phyloP scores from a whole-genome alignment of 2,113 vertebrate genomes.

The Cebus imitator region DNA sequence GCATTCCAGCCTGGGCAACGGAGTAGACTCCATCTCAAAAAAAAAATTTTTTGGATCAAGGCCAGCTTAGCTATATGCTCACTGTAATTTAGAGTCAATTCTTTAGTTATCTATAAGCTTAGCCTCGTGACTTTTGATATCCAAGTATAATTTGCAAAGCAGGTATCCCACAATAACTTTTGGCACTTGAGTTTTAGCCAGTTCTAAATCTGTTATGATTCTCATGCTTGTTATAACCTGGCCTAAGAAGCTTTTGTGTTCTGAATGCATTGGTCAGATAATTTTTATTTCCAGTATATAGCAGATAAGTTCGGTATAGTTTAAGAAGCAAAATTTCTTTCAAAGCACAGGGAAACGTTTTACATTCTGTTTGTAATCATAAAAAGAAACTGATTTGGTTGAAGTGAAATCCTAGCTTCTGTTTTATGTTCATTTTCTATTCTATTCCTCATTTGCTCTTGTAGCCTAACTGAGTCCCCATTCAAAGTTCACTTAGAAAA shows the following conservation, averaged over 20 bases:
- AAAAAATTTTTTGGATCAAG: neutral
- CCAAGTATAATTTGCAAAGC: neutral
- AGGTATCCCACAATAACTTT: neutral
- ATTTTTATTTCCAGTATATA: neutral
- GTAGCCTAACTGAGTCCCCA: conserved; percentile 90
- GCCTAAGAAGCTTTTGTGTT: neutral
- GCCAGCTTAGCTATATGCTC: neutral
- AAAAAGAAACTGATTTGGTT: neutral
- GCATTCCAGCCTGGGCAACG: too few species aligned
- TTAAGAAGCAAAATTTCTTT: neutral
- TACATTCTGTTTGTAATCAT: conserved; percentile 10
- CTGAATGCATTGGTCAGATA: neutral
- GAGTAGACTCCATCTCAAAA: too few species aligned
- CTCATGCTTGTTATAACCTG: neutral
- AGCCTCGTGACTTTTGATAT: neutral
- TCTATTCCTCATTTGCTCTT: neutral
- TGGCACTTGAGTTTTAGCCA: neutral
- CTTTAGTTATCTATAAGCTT: neutral
- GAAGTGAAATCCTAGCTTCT: neutral
- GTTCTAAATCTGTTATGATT: neutral
- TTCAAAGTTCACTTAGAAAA: conserved; percentile 94
- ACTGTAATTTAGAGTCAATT: neutral
- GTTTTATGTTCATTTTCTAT: neutral
- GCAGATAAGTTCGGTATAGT: neutral
- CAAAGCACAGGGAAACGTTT: neutral